Conservation (phyloP, 2,113 vertebrate genomes). For the Triplophysa siluroides region DNA sequence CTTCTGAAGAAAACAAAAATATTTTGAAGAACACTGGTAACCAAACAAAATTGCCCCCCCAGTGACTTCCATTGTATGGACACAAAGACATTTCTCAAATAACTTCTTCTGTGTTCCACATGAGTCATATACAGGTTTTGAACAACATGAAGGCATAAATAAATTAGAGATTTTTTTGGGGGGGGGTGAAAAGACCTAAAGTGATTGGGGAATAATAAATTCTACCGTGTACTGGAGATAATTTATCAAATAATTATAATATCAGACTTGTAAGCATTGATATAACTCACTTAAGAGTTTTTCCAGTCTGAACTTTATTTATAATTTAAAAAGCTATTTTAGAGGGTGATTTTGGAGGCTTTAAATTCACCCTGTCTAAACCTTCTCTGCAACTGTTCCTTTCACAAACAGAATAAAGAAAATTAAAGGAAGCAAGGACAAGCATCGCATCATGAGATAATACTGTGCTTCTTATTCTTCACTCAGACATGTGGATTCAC, state of each 20-base stretch:
- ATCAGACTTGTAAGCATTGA: neutral
- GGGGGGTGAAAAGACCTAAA: neutral
- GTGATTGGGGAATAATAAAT: neutral
- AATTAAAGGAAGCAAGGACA: constrained; percentile 38
- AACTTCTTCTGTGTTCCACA: too few species aligned
- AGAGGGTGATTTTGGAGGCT: constrained; percentile 16
- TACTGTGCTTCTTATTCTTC: constrained; percentile 32
- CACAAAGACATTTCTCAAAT: too few species aligned
- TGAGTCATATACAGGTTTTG: too few species aligned
- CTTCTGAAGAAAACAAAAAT: too few species aligned
- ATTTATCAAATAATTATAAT: neutral
- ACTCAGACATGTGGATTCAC: constrained; percentile 33
- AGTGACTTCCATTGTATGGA: too few species aligned
- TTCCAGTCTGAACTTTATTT: constrained; percentile 8
- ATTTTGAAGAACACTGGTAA: too few species aligned
- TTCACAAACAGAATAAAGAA: constrained; percentile 16
- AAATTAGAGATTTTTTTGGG: too few species aligned
- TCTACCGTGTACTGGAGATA: neutral
- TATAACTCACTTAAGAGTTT: neutral
- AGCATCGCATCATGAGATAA: constrained; percentile 22
- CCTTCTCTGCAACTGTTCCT: constrained; percentile 35
- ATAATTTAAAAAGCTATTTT: constrained; percentile 34
- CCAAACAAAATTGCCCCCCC: too few species aligned
- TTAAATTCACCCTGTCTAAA: constrained; percentile 14
- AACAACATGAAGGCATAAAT: too few species aligned